Base-by-base conservation (phyloP, 2,888 invertebrate genomes). In the Habroteleia sp. region DNA sequence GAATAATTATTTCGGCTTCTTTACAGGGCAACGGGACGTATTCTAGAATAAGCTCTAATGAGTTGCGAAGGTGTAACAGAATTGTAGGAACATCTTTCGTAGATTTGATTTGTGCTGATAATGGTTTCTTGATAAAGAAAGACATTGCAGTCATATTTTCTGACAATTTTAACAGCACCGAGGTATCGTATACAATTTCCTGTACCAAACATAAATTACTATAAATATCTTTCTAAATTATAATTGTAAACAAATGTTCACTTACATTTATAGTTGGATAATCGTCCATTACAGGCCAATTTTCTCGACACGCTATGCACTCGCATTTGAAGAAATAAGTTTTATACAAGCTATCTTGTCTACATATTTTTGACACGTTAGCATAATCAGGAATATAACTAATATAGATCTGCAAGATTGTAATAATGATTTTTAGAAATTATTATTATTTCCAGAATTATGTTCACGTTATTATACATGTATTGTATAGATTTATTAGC, bases 231-330 rank as follows among this genome's bases (percentile, higher is more conserved):
- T 2, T 20, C 4, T 25, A 25, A 7, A 25, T 6, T 25, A 6
- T 25, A 6, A 6, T 25, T 6, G 14, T 14, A 35, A 33, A 46
- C n/a, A 17, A 31, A 16, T 16, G 11, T 8, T 37, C 37, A 39
- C 33, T 0, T 37, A 65, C 65, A 7, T 14, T 13, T 0, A 65
- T 11, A 8, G 5, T 16, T 16, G 68, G 68, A 27, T 48, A 58
- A 0, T 42, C 4, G 5, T 14, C 14, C 10, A 25, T 13, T 4
- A 27, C 6, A 23, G 68, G 68, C 68, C 68, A 68, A 13, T 68
- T 68, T 33, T 68, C 68, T 7, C 35, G 17, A 11, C 68, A 68
- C 5, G 58, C 39, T 10, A 58, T 33, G 20, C 68, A 68, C n/a
- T 41, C 8, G 11, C 68, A 68, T 10, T 4, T 41, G 2, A 68